phyloP scores from a whole-genome alignment of 2,797 vertebrate genomes.

The Picus viridis region DNA sequence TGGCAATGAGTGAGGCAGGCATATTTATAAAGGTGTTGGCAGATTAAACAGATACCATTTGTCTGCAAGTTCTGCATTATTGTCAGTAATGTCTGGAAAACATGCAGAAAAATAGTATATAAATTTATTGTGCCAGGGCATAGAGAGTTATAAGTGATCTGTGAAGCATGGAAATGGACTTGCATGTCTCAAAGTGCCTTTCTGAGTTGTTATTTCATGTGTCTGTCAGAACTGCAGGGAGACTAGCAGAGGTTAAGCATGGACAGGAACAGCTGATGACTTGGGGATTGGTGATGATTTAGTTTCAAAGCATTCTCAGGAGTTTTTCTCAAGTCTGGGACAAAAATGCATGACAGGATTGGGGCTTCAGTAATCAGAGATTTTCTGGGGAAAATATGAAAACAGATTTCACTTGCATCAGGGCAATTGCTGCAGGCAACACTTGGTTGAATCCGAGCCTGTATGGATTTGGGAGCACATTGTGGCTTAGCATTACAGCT shows the following conservation, averaged over 20 bases:
- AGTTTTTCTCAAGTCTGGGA: neutral
- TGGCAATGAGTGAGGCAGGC: neutral
- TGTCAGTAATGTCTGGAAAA: neutral
- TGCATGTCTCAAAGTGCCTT: neutral
- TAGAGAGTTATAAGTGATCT: neutral
- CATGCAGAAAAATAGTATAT: neutral
- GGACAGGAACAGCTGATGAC: neutral
- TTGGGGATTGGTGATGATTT: neutral
- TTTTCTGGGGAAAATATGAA: constrained; percentile 18
- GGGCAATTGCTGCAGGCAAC: neutral
- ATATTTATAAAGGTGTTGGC: neutral
- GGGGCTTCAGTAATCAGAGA: neutral
- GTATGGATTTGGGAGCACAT: neutral
- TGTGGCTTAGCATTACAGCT: rapidly evolving
- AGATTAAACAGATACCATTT: neutral
- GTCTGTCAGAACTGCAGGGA: neutral
- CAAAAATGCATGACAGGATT: neutral
- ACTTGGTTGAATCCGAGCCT: constrained; percentile 1
- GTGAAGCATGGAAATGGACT: neutral
- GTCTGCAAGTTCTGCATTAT: neutral
- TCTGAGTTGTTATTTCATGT: neutral
- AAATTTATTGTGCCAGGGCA: neutral
- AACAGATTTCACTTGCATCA: constrained; percentile 7
- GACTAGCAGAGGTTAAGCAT: neutral
- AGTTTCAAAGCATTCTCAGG: neutral